Percentiles rank a stretch among this genome's conserved stretches.
These are phyloP conservation scores for Ornithoptera alexandrae DNA, from an alignment of 2,888 invertebrate genomes.

Conservation along the genomic window DNA sequence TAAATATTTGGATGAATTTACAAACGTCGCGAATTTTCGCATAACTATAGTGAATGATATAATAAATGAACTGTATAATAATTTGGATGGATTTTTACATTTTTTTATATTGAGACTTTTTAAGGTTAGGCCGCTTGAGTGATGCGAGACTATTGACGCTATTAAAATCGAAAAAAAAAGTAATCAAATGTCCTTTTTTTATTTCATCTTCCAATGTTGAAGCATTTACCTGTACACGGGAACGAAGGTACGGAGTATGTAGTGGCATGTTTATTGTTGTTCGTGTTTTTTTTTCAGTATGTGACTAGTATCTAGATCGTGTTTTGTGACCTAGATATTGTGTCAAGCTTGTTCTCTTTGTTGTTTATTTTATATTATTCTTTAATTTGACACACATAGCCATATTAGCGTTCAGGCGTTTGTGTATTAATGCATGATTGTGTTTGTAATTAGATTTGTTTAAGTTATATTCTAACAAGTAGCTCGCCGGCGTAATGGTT, in stretches of 20 bases:
- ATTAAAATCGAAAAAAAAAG: conserved; percentile 47
- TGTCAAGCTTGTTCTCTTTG: conserved; percentile 18
- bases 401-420: conserved; percentile 51
- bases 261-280: conserved; percentile 48
- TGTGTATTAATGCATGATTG: conserved; percentile 39
- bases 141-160: conserved; percentile 62
- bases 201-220: conserved; percentile 8
- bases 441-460: not conserved
- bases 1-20: no score
- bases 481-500: no score
- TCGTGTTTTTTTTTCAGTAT: no score
- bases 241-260: conserved; percentile 37
- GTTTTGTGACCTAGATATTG: no score
- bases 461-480: not conserved
- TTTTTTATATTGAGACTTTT: conserved; percentile 41
- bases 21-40: no score
- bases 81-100: conserved; percentile 40
- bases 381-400: conserved; percentile 59
- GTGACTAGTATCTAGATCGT: no score
- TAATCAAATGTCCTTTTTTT: conserved; percentile 20
- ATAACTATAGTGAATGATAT: no score
- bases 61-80: no score
- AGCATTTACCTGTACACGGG: conserved; percentile 3
- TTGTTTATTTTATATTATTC: conserved; percentile 11
- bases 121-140: conserved; percentile 54